Conservation (phyloP, 2,797 vertebrate species). For the Parauchenoglanis ngamensis region DNA sequence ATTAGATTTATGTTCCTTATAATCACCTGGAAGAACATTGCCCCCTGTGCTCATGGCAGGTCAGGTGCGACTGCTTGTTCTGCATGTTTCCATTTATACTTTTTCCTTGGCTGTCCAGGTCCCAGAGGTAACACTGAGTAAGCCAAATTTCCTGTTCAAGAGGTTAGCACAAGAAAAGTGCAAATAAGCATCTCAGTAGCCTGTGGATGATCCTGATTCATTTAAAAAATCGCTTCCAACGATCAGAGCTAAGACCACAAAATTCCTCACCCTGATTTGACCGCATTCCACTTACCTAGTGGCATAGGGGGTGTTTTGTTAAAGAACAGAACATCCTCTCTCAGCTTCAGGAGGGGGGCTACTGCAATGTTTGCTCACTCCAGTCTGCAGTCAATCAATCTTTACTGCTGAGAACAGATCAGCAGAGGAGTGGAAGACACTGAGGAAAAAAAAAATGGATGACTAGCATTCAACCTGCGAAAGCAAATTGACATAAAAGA, state of each 20-base stretch:
- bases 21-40: conserved; percentile 71
- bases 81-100: background rate
- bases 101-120: background rate
- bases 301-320: conserved; percentile 48
- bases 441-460: background rate
- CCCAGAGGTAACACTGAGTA: background rate
- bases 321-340: conserved; percentile 59
- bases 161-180: conserved; percentile 4
- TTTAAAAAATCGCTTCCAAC: conserved; percentile 8
- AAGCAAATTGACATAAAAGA: background rate
- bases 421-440: conserved; percentile 1
- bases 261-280: conserved; percentile 27
- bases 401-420: conserved; percentile 61
- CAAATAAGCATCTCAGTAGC: background rate
- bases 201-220: background rate
- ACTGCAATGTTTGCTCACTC: conserved; percentile 62
- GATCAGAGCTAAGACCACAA: conserved; percentile 36
- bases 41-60: conserved; percentile 66
- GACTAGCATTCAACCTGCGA: background rate
- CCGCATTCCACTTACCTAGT: conserved; percentile 56
- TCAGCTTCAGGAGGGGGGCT: conserved; percentile 47
- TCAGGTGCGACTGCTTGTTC: conserved; percentile 3
- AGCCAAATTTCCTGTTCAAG: background rate
- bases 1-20: conserved; percentile 45
- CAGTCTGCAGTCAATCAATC: conserved; percentile 45